phyloP scores from a whole-genome alignment of 2,113 vertebrate species.

The Brienomyrus longianalis region DNA sequence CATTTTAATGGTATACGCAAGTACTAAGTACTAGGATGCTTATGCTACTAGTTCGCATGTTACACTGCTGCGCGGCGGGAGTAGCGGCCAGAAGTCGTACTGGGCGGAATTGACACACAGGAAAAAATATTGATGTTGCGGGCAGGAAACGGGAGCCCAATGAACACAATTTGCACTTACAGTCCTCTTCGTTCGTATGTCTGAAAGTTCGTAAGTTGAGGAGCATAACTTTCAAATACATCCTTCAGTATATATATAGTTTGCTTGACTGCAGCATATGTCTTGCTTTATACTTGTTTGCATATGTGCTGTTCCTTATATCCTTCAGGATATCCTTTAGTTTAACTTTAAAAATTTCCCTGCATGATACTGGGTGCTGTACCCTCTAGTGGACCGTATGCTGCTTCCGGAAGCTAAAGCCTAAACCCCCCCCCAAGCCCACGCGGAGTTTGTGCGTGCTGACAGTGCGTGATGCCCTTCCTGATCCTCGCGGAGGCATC shows the following conservation, averaged over 20 bases:
- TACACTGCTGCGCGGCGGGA: too few species aligned
- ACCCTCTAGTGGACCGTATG: neutral
- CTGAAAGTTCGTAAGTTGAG: too few species aligned
- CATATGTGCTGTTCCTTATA: neutral
- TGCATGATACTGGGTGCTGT: neutral
- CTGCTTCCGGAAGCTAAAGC: neutral
- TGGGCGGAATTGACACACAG: too few species aligned
- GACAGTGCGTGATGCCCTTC: neutral
- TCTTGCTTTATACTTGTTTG: neutral
- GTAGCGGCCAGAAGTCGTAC: too few species aligned
- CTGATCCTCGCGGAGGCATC: neutral
- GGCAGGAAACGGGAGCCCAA: too few species aligned
- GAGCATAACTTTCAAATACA: neutral
- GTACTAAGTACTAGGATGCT: too few species aligned
- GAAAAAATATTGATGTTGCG: too few species aligned
- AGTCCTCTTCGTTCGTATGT: too few species aligned
- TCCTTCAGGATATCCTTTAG: neutral
- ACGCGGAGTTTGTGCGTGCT: neutral
- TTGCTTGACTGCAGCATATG: neutral
- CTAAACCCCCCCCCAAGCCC: neutral
- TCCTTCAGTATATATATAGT: neutral
- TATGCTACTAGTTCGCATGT: too few species aligned
- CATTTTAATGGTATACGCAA: too few species aligned
- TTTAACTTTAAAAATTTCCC: neutral
- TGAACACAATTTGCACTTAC: too few species aligned